Evolutionary conservation across 2,113 vertebrate species (phyloP).

Genomic region (Nansenia antarctica): DNA sequence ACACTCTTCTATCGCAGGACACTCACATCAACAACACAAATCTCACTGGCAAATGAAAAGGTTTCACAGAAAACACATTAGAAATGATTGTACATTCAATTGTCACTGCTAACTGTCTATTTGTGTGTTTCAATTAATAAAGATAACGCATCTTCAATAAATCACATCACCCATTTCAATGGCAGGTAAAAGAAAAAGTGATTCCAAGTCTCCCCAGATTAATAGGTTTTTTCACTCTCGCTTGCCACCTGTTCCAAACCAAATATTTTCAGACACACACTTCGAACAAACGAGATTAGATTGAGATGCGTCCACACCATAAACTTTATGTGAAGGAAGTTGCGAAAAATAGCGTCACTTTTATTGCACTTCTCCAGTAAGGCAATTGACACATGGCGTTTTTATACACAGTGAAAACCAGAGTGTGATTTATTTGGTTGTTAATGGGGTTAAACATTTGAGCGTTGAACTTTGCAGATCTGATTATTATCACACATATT

Average conservation of each 20-base stretch:
- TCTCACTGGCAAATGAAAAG: no score
- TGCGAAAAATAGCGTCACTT: slow-evolving; percentile 50
- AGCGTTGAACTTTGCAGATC: slow-evolving; percentile 40
- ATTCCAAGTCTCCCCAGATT: slow-evolving; percentile 21
- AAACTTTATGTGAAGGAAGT: slow-evolving; percentile 69
- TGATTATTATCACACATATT: no score
- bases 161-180: slow-evolving; percentile 52
- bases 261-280: slow-evolving; percentile 62
- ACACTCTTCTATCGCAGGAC: no score
- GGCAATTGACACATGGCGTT: slow-evolving; percentile 38
- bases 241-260: slow-evolving; percentile 65
- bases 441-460: slow-evolving; percentile 41
- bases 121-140: no score
- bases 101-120: no score
- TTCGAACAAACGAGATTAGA: slow-evolving; percentile 58
- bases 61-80: no score
- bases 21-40: no score
- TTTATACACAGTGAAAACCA: slow-evolving; percentile 35
- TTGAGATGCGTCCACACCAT: no score
- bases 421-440: slow-evolving; percentile 65
- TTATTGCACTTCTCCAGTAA: slow-evolving; percentile 47
- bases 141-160: no score
- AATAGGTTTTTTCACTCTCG: slow-evolving; percentile 41
- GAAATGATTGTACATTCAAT: no score
- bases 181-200: slow-evolving; percentile 14